phyloP scores from a whole-genome alignment of 2,113 vertebrate species.

The Loxodonta africana region DNA sequence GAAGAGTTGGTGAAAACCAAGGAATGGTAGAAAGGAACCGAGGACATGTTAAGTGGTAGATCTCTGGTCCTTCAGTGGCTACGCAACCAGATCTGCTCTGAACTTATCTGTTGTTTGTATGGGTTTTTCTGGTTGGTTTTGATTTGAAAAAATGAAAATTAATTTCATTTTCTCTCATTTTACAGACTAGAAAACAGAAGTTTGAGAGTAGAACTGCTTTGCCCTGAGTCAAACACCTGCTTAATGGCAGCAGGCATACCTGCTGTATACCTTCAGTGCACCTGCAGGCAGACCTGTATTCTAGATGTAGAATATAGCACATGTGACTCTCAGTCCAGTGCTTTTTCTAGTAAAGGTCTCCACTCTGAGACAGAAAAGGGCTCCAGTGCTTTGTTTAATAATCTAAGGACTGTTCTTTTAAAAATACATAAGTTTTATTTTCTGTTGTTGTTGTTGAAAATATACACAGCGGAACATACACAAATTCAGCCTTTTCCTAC shows the following conservation, averaged over 20 bases:
- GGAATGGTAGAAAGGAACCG: background rate
- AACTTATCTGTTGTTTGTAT: background rate
- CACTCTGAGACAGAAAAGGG: background rate
- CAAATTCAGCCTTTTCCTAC: background rate
- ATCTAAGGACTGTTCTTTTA: background rate
- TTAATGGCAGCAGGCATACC: too few species aligned
- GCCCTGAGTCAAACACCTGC: background rate
- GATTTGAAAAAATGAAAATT: background rate
- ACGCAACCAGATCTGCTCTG: background rate
- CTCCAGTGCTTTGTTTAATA: background rate
- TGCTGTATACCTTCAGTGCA: background rate
- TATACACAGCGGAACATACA: background rate
- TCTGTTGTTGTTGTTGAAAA: background rate
- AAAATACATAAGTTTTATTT: background rate
- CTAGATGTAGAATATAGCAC: background rate
- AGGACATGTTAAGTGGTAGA: fast-evolving
- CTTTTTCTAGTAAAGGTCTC: background rate
- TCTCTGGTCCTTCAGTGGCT: background rate
- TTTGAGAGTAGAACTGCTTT: background rate
- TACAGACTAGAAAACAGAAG: background rate
- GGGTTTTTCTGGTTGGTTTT: background rate
- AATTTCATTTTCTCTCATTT: background rate
- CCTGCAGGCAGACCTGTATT: background rate
- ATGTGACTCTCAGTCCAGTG: background rate
- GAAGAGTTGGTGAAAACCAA: background rate